These are phyloP conservation scores for Pararge aegeria DNA, from an alignment of 1,140 invertebrate species.

Conservation along the genomic window DNA sequence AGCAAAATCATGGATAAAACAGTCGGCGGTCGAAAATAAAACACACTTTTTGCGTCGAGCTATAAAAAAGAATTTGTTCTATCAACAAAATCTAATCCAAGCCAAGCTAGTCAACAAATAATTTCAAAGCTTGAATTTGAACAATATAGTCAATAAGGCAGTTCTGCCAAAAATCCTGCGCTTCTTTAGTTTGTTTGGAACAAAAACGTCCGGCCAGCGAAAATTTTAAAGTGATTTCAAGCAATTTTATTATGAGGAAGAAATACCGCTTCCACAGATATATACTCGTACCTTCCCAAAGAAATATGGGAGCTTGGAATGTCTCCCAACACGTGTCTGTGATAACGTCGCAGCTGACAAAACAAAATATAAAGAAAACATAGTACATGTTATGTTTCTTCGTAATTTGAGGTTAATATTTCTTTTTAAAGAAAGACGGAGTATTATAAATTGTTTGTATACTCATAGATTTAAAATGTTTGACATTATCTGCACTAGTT, in stretches of 20 bases:
- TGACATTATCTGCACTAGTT: not conserved
- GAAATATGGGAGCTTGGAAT: conserved; percentile 28
- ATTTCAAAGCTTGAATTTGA: not conserved
- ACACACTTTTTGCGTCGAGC: no score
- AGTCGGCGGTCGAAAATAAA: no score
- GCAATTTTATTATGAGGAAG: conserved; percentile 23
- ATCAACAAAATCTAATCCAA: no score
- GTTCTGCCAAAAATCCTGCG: not conserved
- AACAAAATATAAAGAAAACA: conserved; percentile 9
- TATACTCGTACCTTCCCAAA: conserved; percentile 19
- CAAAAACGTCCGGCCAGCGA: conserved; percentile 13
- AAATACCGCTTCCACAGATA: conserved; percentile 2
- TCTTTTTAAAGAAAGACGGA: not conserved
- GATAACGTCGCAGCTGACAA: conserved; percentile 23
- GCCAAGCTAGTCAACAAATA: not conserved
- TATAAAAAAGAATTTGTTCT: no score
- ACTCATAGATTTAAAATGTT: not conserved
- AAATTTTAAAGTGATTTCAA: conserved; percentile 24
- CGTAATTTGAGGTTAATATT: not conserved
- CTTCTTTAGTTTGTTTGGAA: not conserved
- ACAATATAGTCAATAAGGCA: not conserved
- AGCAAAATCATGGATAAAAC: no score
- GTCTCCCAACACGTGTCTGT: conserved; percentile 28
- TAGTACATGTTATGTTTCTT: not conserved
- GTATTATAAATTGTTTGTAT: not conserved